These are phyloP conservation scores for Oryzias javanicus DNA, from an alignment of 2,113 vertebrate genomes.

Conservation along the genomic window DNA sequence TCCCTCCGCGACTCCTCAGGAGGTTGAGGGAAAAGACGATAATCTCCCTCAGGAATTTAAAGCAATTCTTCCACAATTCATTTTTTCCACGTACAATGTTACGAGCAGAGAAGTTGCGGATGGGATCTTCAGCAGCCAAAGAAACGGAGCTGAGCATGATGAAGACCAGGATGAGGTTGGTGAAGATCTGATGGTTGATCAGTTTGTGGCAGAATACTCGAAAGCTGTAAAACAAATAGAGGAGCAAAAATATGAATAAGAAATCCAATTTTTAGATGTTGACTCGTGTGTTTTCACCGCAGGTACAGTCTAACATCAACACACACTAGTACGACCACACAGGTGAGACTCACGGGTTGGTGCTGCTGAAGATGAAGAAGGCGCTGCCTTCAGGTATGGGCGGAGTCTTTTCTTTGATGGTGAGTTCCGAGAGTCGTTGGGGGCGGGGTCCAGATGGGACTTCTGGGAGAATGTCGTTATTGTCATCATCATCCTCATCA, in stretches of 20 bases:
- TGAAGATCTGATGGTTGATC: constrained; percentile 98
- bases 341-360: constrained; percentile 87
- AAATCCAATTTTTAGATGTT: too few species aligned
- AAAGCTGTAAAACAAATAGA: constrained; percentile 76
- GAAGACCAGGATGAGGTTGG: constrained; percentile 98
- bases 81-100: constrained; percentile 86
- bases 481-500: constrained; percentile 78
- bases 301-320: too few species aligned
- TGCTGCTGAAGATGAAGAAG: constrained; percentile 98
- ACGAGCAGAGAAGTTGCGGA: constrained; percentile 92
- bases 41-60: background rate
- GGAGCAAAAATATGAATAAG: background rate
- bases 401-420: constrained; percentile 91
- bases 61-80: background rate
- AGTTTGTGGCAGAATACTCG: constrained; percentile 94
- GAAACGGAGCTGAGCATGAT: constrained; percentile 99
- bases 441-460: constrained; percentile 86
- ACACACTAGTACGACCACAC: background rate
- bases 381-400: constrained; percentile 94
- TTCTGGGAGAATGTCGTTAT: constrained; percentile 83
- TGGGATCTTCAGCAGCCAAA: constrained; percentile 95
- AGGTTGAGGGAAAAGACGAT: background rate
- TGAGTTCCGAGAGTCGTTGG: constrained; percentile 89
- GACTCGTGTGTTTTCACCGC: too few species aligned
- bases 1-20: background rate